Evolutionary conservation across 2,888 invertebrate genomes (phyloP).

Genomic region (Sepiola atlantica): DNA sequence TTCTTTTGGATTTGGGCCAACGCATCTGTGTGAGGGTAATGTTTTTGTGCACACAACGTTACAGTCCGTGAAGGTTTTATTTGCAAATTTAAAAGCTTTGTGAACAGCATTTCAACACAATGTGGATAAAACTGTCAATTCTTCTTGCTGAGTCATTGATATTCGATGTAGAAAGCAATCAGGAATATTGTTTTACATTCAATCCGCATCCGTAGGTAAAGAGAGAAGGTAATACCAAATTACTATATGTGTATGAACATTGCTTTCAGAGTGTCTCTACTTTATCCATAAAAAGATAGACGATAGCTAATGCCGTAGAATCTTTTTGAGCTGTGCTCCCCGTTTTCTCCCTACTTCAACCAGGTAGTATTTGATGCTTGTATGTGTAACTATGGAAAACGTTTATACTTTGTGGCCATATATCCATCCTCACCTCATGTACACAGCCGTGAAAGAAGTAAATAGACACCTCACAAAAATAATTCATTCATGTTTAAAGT

Average conservation of each 20-base stretch:
- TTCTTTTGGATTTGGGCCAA: background rate
- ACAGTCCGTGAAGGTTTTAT: background rate
- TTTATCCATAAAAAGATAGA: conserved; percentile 32
- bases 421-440: background rate
- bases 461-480: too few species aligned
- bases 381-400: background rate
- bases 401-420: background rate
- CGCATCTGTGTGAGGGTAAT: background rate
- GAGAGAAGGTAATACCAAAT: background rate
- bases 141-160: background rate
- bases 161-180: background rate
- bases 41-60: background rate
- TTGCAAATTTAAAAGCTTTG: conserved; percentile 32
- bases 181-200: background rate
- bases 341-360: background rate
- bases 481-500: too few species aligned
- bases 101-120: background rate
- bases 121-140: background rate
- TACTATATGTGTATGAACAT: background rate
- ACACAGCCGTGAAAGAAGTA: too few species aligned
- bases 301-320: background rate
- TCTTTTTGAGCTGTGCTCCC: background rate
- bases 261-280: conserved; percentile 2
- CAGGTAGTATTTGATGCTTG: background rate
- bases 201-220: background rate